Conservation (phyloP, 2,113 vertebrate genomes). For the Sprattus sprattus region DNA sequence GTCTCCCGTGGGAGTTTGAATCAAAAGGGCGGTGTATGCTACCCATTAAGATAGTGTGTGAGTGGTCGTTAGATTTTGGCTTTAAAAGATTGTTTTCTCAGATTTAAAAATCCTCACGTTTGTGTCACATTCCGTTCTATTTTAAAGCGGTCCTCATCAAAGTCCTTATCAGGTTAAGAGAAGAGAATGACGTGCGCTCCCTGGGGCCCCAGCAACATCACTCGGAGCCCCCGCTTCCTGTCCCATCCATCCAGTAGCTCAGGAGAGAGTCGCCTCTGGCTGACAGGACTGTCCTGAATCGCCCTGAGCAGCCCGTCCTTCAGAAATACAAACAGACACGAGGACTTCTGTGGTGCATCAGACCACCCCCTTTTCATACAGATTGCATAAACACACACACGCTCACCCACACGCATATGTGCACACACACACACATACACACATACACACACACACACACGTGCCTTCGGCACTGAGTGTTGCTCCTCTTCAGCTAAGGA, state of each 20-base stretch:
- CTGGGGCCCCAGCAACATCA: not conserved
- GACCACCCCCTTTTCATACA: not conserved
- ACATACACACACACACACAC: not conserved
- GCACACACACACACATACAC: not conserved
- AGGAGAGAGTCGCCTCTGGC: not conserved
- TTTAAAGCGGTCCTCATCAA: slow-evolving; percentile 10
- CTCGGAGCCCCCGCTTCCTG: not conserved
- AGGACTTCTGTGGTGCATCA: not conserved
- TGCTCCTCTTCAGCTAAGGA: not conserved
- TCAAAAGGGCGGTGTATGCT: not conserved
- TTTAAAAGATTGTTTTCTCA: not conserved
- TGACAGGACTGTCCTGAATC: slow-evolving; percentile 25
- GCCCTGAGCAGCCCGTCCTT: not conserved
- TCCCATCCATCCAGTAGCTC: not conserved
- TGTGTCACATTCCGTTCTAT: slow-evolving; percentile 31
- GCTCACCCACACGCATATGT: not conserved
- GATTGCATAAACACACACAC: not conserved
- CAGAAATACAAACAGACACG: not conserved
- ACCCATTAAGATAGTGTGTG: not conserved
- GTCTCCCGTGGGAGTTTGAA: not conserved
- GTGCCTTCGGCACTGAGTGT: not conserved
- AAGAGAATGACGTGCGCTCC: slow-evolving; percentile 18
- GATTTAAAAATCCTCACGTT: not conserved
- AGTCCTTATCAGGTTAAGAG: not conserved
- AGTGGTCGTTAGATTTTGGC: not conserved